Evolutionary conservation across 2,797 vertebrate species (phyloP), one percentile per base, ranked within the genome.

Genomic region (Spheniscus humboldti): DNA sequence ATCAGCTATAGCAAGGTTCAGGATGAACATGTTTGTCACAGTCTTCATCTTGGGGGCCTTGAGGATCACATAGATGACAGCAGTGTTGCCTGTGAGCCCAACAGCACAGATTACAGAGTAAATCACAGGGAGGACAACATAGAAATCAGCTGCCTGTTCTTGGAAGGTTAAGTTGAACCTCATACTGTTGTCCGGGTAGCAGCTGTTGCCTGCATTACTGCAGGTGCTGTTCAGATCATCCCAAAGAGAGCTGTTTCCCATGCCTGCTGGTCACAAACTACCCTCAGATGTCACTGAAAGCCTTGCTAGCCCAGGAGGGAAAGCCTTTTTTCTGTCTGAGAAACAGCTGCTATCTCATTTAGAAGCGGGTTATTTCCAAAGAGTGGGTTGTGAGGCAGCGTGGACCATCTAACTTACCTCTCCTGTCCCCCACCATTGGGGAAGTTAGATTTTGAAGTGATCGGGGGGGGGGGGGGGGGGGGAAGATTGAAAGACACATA

Each of bases 1-100:
- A 1, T 99, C 98, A 0, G 99, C 98, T 1, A 99, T 98, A 8
- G 99, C 98, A 37, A 99, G 93, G 97, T 99, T 99, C 76, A 99
- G 97, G 90, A 98, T 98, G 97, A 99, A 99, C 98, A 99, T 98
- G 16, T 99, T 99, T 55, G 99, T 99, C 27, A 99, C 99, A 0
- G 99, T 99, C 88, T 98, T 99, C 99, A 99, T 99, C 96, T 98
- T 99, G n/a, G 99, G 99, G 1, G 98, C 98, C 96, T 98, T 99
- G 71, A 99, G 98, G 96, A 99, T 99, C 62, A 99, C 98, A 0
- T 98, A 99, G 97, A 99, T 99, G 89, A 99, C 98, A 0, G 99
- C 98, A 0, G 98, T 98, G 96, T 99, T 99, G 30, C 99, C 98
- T 0, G 98, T 98, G 87, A 99, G 98, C 25, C 99, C 99, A 71